Base-by-base conservation (phyloP, 1,140 invertebrate genomes). In the Orussus abietinus region DNA sequence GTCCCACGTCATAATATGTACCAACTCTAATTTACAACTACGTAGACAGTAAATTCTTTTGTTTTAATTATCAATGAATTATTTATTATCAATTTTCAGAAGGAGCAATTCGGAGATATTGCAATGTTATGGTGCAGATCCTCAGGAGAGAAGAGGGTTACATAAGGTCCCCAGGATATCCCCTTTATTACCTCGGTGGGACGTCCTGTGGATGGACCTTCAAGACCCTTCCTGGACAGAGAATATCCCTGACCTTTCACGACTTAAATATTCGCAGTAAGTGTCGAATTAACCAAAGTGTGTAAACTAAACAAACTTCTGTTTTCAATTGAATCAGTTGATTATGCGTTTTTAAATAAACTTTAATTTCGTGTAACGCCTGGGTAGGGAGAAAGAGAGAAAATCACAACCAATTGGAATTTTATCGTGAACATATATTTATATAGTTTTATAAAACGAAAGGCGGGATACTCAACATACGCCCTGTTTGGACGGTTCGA, bases 151-250 rank as follows among this genome's bases (percentile, higher is more conserved):
- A 62, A 19, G 64, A 55, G n/a, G 70, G 70, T 5, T 73, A 65
- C 38, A 45, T 73, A 7, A 64, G 60, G 37, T 66, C 65, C 1
- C 70, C 70, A 1, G 70, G 70, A 17, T 73, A 72, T 36, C 70
- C 70, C 3, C 45, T 67, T 0, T 73, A 66, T 15, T 73, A 72
- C 38, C 37, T 60, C 1, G 67, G 70, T 0, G 58, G 56, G 7
- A 55, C 57, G 38, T 54, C 62, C 15, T 73, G 70, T 33, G 66
- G 68, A 5, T 73, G 70, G 70, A 71, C 62, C 25, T 73, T 73
- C 42, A 62, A 48, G 11, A 55, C 70, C 3, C 37, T 50, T 28
- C 65, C 69, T n/a, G 69, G 59, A 18, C 64, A 70, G 10, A 69
- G 61, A 34, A 68, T 73, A 38, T 41, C 61, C 14, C 51, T 73